phyloP scores from a whole-genome alignment of 2,113 vertebrate genomes.

The Ascaphus truei region DNA sequence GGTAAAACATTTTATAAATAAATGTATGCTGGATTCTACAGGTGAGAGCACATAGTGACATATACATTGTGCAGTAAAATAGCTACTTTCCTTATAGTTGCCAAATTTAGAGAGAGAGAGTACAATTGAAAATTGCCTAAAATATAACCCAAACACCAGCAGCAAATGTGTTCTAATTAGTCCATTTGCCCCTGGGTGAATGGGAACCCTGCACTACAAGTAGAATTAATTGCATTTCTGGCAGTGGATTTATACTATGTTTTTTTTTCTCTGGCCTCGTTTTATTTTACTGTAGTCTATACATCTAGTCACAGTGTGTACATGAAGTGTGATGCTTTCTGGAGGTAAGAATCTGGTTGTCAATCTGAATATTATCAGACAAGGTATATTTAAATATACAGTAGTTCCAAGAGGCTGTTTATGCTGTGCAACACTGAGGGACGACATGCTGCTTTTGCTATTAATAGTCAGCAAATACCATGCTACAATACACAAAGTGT shows the following conservation, averaged over 20 bases:
- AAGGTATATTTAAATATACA: background rate
- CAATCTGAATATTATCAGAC: conserved; percentile 12
- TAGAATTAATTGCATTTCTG: background rate
- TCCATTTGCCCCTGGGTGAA: background rate
- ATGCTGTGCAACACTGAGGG: background rate
- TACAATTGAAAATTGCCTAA: background rate
- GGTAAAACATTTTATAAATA: no score
- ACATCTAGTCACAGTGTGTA: background rate
- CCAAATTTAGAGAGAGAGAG: background rate
- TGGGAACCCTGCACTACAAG: background rate
- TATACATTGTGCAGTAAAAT: background rate
- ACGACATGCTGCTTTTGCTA: background rate
- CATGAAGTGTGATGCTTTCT: background rate
- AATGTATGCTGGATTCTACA: background rate
- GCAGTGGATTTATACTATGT: no score
- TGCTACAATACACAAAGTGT: background rate
- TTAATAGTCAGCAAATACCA: background rate
- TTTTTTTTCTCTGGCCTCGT: no score
- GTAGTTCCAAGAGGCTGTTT: background rate
- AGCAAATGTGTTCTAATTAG: background rate
- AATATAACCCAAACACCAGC: background rate
- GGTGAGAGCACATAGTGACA: background rate
- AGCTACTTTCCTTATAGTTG: background rate
- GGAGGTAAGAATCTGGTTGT: background rate
- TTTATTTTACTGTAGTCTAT: background rate